Evolutionary conservation across 2,113 vertebrate species (phyloP).

Genomic region (Ardeotis arabs): DNA sequence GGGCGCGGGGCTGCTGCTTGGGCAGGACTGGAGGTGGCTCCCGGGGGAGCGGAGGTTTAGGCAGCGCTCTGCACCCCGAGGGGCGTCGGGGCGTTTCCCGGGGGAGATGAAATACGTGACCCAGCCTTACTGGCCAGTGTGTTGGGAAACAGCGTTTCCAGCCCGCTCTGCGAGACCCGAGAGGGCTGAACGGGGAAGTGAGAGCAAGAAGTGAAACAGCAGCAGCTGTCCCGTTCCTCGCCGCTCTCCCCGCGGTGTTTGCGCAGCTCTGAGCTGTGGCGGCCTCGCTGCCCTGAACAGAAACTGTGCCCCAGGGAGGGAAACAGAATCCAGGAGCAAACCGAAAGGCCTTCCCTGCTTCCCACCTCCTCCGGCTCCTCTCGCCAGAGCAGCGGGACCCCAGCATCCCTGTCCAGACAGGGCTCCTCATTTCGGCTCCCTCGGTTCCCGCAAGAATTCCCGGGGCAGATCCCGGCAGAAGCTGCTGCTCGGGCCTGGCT

Average conservation of each 20-base stretch:
- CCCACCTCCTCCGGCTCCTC: not conserved
- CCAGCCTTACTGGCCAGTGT: accelerated
- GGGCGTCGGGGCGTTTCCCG: not conserved
- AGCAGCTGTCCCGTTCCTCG: not conserved
- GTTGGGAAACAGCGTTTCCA: not conserved
- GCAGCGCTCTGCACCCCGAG: accelerated
- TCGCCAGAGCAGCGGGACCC: not conserved
- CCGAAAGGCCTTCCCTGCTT: not conserved
- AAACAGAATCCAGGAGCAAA: not conserved
- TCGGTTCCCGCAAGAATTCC: not conserved
- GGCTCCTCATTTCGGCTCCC: not conserved
- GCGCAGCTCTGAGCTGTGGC: not conserved
- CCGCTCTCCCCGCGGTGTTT: not conserved
- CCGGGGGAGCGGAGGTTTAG: not conserved
- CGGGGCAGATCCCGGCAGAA: no score
- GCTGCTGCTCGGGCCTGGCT: no score
- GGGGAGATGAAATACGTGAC: not conserved
- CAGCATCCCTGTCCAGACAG: not conserved
- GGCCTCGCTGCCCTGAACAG: not conserved
- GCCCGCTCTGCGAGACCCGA: not conserved
- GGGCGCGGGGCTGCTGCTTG: not conserved
- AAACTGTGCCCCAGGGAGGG: not conserved
- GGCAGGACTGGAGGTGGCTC: not conserved
- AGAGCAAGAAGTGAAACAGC: slow-evolving; percentile 1
- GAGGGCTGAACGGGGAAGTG: not conserved